Evolutionary conservation across 2,113 vertebrate species (phyloP).

Genomic region (Clinocottus analis): DNA sequence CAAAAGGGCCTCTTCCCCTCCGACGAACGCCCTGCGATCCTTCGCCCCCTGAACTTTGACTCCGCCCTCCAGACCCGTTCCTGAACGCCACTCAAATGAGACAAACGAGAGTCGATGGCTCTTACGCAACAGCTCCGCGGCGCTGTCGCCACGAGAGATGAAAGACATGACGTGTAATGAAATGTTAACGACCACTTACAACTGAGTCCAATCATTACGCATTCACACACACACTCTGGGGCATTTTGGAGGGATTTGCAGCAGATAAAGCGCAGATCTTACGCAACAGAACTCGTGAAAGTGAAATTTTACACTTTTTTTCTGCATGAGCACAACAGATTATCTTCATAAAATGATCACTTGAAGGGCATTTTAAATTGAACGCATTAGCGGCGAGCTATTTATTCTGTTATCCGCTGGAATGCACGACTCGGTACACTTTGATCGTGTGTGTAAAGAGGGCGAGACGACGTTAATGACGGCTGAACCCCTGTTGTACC

Average conservation of each 20-base stretch:
- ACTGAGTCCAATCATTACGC: slow-evolving; percentile 59
- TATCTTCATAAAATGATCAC: slow-evolving; percentile 15
- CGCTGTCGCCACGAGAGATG: slow-evolving; percentile 50
- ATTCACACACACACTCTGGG: slow-evolving; percentile 48
- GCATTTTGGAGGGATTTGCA: slow-evolving; percentile 32
- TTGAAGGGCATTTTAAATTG: slow-evolving; percentile 21
- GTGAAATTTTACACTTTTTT: slow-evolving; percentile 9
- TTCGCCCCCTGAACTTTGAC: slow-evolving; percentile 29
- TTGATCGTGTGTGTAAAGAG: slow-evolving; percentile 11
- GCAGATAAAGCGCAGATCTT: slow-evolving; percentile 35
- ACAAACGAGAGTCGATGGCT: slow-evolving; percentile 21
- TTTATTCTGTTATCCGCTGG: background rate
- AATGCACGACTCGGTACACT: slow-evolving; percentile 6
- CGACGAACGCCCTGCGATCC: slow-evolving; percentile 35
- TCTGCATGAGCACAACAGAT: slow-evolving; percentile 25
- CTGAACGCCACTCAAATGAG: slow-evolving; percentile 49
- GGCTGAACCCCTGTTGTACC: background rate
- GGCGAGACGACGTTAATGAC: slow-evolving; percentile 1
- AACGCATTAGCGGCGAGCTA: background rate
- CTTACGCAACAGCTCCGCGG: slow-evolving; percentile 61
- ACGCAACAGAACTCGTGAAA: slow-evolving; percentile 32
- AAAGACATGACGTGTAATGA: slow-evolving; percentile 53
- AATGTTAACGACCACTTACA: slow-evolving; percentile 72
- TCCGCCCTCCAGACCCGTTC: slow-evolving; percentile 40
- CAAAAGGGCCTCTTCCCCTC: slow-evolving; percentile 14